Evolutionary conservation across 2,113 vertebrate genomes (phyloP).

Genomic region (Sitta europaea): DNA sequence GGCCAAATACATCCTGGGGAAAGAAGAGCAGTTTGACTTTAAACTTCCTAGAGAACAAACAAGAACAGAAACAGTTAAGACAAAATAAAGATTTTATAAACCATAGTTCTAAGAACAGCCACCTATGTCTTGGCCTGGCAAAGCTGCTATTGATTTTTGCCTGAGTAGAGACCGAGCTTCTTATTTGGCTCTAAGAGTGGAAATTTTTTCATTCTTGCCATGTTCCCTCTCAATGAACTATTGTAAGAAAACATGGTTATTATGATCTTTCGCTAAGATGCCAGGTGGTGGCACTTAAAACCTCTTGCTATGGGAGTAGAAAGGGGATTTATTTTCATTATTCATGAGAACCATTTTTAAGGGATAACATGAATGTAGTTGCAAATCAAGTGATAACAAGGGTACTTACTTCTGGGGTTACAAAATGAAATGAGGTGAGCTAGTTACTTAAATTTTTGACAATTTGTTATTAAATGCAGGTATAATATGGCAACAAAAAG

Average conservation of each 20-base stretch:
- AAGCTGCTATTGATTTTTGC: not conserved
- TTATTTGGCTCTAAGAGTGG: slow-evolving; percentile 21
- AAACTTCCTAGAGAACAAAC: not conserved
- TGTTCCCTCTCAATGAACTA: slow-evolving; percentile 61
- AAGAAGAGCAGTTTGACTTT: not conserved
- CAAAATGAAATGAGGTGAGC: not conserved
- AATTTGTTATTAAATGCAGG: not conserved
- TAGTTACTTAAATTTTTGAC: not conserved
- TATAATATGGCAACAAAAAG: not conserved
- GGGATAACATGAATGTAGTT: slow-evolving; percentile 29
- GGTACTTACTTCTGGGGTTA: slow-evolving; percentile 7
- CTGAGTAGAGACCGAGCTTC: not conserved
- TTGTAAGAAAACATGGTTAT: slow-evolving; percentile 70
- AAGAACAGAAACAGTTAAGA: not conserved
- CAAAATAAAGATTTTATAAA: not conserved
- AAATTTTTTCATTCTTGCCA: slow-evolving; percentile 65
- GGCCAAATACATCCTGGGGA: not conserved
- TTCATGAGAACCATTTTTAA: slow-evolving; percentile 57
- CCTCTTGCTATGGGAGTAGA: slow-evolving; percentile 58
- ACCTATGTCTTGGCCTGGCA: not conserved
- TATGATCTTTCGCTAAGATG: slow-evolving; percentile 66
- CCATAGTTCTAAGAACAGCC: not conserved
- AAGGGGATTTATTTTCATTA: slow-evolving; percentile 65
- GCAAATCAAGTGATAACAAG: slow-evolving; percentile 45
- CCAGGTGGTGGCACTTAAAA: slow-evolving; percentile 67